phyloP scores from a whole-genome alignment of 2,113 vertebrate genomes.

The Serinus canaria region DNA sequence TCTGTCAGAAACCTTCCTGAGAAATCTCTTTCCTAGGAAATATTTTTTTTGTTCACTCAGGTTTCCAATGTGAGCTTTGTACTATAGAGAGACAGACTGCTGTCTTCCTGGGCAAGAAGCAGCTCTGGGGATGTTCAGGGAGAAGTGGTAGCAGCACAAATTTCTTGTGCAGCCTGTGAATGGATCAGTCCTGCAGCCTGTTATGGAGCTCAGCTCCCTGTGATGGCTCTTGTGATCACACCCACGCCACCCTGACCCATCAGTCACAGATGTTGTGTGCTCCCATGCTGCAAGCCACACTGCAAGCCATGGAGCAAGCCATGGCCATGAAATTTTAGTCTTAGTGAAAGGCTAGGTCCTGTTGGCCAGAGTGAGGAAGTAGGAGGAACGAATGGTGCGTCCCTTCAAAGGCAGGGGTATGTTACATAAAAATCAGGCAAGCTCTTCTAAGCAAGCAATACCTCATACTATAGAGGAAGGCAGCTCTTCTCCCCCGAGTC shows the following conservation, averaged over 20 bases:
- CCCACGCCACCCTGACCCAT: not conserved
- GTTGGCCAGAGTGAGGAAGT: not conserved
- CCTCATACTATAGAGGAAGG: not conserved
- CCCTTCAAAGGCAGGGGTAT: not conserved
- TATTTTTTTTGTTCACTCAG: not conserved
- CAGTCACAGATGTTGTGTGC: accelerated
- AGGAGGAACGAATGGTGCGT: not conserved
- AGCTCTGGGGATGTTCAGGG: not conserved
- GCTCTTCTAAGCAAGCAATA: not conserved
- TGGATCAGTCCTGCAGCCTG: accelerated
- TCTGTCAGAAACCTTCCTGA: not conserved
- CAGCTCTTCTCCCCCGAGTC: not conserved
- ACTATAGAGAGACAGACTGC: not conserved
- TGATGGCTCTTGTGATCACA: not conserved
- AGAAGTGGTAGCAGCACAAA: not conserved
- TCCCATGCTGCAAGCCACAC: not conserved
- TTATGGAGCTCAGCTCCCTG: not conserved
- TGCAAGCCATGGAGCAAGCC: not conserved
- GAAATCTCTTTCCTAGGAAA: not conserved
- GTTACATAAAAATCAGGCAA: not conserved
- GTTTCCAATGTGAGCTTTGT: not conserved
- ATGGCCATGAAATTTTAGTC: not conserved
- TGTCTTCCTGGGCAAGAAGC: not conserved
- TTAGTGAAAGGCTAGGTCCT: not conserved
- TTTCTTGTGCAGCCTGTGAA: not conserved